Evolutionary conservation across 2,797 vertebrate genomes (phyloP), one percentile per base, ranked within the genome.

Genomic region (Apogon talboti): DNA sequence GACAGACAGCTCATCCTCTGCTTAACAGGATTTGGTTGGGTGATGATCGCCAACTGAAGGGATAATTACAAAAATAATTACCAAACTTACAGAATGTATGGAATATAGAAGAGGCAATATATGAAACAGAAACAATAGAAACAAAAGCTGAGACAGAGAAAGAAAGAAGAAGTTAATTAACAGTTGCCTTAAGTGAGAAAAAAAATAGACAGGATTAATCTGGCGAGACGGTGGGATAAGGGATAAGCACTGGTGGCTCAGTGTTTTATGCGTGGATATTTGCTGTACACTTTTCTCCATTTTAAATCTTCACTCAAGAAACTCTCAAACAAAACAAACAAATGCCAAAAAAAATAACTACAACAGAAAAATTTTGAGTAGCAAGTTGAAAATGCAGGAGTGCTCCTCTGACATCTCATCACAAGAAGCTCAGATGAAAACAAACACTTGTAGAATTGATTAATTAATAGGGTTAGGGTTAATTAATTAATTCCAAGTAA

Each of bases 11-110:
- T 73, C 50, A 48, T 48, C 45, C 41, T 35, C 69, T 70, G 57
- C 59, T 46, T 73, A 64, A 80, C 44, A 37, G 21, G 51, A 69
- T 79, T 71, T 10, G 53, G 62, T 66, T 78, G 11, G 50, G 33
- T 64, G 59, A 68, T 64, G 46, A 61, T 74, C 64, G 24, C 42
- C 18, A 9, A 49, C 24, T 11, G 15, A 67, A 62, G 68, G 51
- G 45, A 65, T 51, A 78, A 67, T 49, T 71, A 33, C 35, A 48
- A 69, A 71, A 68, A 35, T 15, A 40, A 62, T 54, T 66, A 74
- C 18, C 55, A 21, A 49, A 72, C 58, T 49, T 52, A 56, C 54
- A 71, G 63, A 62, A 52, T 12, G 15, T 48, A 50, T 30, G 42
- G 40, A 64, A 59, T 47, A 55, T 3, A 59, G 33, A 64, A 44